phyloP scores from a whole-genome alignment of 2,797 vertebrate genomes.

The Enteromius radiatus region DNA sequence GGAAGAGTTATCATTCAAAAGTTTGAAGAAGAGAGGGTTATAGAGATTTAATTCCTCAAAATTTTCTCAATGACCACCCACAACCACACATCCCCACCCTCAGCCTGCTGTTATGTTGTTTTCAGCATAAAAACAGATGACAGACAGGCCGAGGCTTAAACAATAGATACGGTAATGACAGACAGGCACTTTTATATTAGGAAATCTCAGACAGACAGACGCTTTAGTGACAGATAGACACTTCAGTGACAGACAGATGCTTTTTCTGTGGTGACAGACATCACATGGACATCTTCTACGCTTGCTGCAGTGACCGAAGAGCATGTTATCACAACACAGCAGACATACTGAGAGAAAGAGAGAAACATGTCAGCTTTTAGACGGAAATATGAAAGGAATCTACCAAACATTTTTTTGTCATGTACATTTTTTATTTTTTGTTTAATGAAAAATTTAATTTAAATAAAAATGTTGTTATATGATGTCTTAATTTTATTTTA shows the following conservation, averaged over 20 bases:
- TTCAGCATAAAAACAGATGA: slow-evolving; percentile 10
- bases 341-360: slow-evolving; percentile 7
- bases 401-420: neutral
- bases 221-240: slow-evolving; percentile 10
- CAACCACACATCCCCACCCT: neutral
- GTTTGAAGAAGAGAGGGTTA: neutral
- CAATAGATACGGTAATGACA: slow-evolving; percentile 30
- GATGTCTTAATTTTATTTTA: neutral
- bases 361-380: neutral
- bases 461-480: neutral
- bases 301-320: slow-evolving; percentile 33
- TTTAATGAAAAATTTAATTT: too few species aligned
- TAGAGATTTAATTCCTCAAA: neutral
- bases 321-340: slow-evolving; percentile 31
- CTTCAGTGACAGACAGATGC: slow-evolving; percentile 20
- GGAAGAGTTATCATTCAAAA: neutral
- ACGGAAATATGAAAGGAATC: neutral
- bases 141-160: neutral
- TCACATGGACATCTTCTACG: slow-evolving; percentile 28
- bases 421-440: too few species aligned
- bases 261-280: slow-evolving; percentile 29
- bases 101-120: neutral
- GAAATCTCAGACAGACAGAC: slow-evolving; percentile 31
- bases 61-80: neutral
- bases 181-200: slow-evolving; percentile 20